Base-by-base conservation (phyloP, 2,888 invertebrate genomes). In the Acanthosepion esculentum region DNA sequence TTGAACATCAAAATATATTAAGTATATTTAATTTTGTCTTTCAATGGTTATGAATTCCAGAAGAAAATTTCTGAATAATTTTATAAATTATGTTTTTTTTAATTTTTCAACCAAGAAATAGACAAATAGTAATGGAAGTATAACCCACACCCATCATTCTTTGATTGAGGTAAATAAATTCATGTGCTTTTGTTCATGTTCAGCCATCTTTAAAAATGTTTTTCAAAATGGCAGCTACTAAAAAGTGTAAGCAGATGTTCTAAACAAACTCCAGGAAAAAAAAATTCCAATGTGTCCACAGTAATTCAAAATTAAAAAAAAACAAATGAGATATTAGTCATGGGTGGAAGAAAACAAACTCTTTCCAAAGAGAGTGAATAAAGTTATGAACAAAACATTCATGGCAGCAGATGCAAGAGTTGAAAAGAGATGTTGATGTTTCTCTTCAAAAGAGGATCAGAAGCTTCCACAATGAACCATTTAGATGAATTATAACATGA, bases 211-310 rank as follows among this genome's bases (percentile, higher is more conserved):
- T 78, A 8, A 78, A 29, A 23, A 15, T 78, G n/a, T 78, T 78
- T 33, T 33, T n/a, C n/a, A 78, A 78, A 78, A 78, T 78, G 78
- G 78, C n/a, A 29, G 78, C 78, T 33, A 20, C 78, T 33, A 33
- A n/a, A 78, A 33, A 78, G 78, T 78, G 78, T 78, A 78, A 78
- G 78, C 78, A 78, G 78, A 78, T 78, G 78, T 78, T 78, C n/a
- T 33, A n/a, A 78, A 78, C 59, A 23, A 59, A 59, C 20, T 59
- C 59, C 59, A 59, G 59, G 20, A 59, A 23, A 23, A 59, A 59
- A 59, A 59, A 59, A 59, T 59, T 59, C 59, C 23, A 59, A 59
- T 59, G 59, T 23, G 59, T 59, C 59, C 59, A 59, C 23, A 59
- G 20, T 59, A 59, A 59, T 59, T 59, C 59, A 59, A 59, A 59